Conservation (phyloP, 2,888 invertebrate species). For the Leistus spinibarbis region DNA sequence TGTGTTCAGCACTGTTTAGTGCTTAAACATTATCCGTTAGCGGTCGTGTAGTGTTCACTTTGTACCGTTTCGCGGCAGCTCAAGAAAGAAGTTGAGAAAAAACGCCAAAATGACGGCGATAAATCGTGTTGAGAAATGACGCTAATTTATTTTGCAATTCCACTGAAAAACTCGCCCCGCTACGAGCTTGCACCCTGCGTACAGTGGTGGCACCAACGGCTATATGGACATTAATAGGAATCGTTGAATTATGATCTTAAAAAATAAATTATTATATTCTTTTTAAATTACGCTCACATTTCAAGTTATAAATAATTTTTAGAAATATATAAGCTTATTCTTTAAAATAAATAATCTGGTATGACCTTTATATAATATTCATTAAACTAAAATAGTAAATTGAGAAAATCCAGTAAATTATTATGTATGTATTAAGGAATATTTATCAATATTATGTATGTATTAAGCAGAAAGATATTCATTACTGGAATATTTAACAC, state of each 20-base stretch:
- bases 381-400: too few species aligned
- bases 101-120: constrained; percentile 52
- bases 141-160: constrained; percentile 55
- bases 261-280: not conserved
- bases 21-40: not conserved
- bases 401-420: too few species aligned
- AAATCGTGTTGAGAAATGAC: constrained; percentile 55
- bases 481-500: too few species aligned
- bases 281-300: not conserved
- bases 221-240: not conserved
- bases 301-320: too few species aligned
- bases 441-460: too few species aligned
- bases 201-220: constrained; percentile 9
- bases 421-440: too few species aligned
- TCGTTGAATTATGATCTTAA: not conserved
- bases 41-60: constrained; percentile 1
- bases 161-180: constrained; percentile 50
- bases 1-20: not conserved
- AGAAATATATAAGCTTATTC: too few species aligned
- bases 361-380: too few species aligned
- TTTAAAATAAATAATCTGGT: too few species aligned
- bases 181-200: constrained; percentile 20
- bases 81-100: constrained; percentile 42
- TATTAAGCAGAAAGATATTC: too few species aligned
- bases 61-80: constrained; percentile 13